Conservation (phyloP, 2,113 vertebrate species). For the Bolborhynchus lineola region DNA sequence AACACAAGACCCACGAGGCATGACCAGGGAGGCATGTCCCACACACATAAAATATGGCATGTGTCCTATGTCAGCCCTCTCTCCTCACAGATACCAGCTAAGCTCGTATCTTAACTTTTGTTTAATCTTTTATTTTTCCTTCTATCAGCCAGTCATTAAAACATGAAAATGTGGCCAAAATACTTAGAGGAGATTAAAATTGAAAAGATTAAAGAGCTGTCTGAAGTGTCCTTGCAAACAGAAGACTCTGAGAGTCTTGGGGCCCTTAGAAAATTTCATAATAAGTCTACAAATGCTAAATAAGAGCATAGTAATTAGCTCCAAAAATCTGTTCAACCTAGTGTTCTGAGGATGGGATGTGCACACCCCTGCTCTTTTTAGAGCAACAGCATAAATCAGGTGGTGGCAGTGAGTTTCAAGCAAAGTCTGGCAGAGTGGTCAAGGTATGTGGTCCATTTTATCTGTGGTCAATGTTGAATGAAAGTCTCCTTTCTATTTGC, state of each 20-base stretch:
- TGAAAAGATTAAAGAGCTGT: conserved; percentile 53
- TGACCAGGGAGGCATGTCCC: not conserved
- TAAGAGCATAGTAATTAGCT: conserved; percentile 21
- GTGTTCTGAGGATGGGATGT: not conserved
- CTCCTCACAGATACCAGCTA: not conserved
- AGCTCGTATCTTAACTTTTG: conserved; percentile 11
- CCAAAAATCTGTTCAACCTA: not conserved
- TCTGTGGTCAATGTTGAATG: not conserved
- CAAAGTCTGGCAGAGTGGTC: not conserved
- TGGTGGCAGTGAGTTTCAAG: not conserved
- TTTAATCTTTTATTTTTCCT: conserved; percentile 40
- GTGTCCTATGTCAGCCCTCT: not conserved
- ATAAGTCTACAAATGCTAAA: conserved; percentile 27
- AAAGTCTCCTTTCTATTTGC: not conserved
- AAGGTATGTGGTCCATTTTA: not conserved
- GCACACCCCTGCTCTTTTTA: not conserved
- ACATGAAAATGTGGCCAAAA: conserved; percentile 44
- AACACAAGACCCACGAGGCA: fast-evolving
- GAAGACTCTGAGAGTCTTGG: not conserved
- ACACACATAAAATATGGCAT: fast-evolving
- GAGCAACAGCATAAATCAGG: not conserved
- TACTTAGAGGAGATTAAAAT: conserved; percentile 48
- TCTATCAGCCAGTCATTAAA: conserved; percentile 44
- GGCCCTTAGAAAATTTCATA: conserved; percentile 11
- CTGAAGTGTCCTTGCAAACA: conserved; percentile 37